Base-by-base conservation (phyloP, 2,797 vertebrate genomes). In the Sus cebifrons region DNA sequence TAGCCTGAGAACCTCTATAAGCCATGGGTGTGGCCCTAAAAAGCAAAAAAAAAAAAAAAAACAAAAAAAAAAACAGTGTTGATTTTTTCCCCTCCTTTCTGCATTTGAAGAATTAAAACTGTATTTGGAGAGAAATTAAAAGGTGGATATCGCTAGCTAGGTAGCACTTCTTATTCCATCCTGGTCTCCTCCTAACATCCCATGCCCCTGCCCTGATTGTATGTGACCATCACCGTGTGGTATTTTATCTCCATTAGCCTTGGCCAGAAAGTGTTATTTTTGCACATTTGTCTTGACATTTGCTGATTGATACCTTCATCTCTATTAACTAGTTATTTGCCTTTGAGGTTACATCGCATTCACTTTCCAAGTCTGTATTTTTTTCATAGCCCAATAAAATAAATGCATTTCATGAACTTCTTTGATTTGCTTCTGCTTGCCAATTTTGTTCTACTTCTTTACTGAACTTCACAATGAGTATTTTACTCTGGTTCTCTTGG, bases 401-500 rank as follows among this genome's bases (percentile, higher is more conserved):
- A 92, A 96, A 94, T 95, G 88, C 91, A 49, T 94, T 95, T 96
- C 81, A 88, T 95, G 89, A 95, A 89, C 79, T 96, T 93, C 93
- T 97, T 96, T 97, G 91, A 96, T 95, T 95, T 97, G 70, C 88
- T 91, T 15, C 87, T 93, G 96, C 91, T 97, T 93, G 81, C 94
- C 95, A 97, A 92, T 32, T 58, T 67, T 94, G 96, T 94, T 89
- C 91, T 67, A n/a, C 32, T 44, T 91, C 92, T 95, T 94, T 95
- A 49, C 71, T 78, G 86, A 91, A 91, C 89, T 81, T 36, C 74
- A 96, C 89, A 83, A 90, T 73, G 74, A 95, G 6, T 83, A 85
- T 93, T 96, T 97, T 86, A 86, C 91, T 95, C 89, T 20, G 36
- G 44, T 85, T 93, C 85, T 95, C 96, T 90, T 85, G 15, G 96